Evolutionary conservation across 2,888 invertebrate genomes (phyloP), one percentile per base, ranked within the genome.

Genomic region (Apoda limacodes): DNA sequence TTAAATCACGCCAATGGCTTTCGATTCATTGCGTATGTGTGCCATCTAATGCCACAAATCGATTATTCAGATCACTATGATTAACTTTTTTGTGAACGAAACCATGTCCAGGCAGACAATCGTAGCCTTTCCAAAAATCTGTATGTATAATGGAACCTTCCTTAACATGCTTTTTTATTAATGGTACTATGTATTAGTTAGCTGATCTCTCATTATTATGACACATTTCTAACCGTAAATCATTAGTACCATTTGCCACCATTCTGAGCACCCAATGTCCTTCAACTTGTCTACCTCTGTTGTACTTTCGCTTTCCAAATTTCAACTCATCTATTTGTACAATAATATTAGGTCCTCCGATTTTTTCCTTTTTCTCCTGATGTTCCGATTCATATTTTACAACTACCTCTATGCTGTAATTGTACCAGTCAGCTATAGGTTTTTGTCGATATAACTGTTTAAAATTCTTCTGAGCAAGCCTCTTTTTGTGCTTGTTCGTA

Each of bases 311-410:
- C 27, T 37, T 42, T 11, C 44, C 42, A 33, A 43, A 48, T 30
- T 48, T 46, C 12, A 22, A 25, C 19, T 46, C 41, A 32, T 46
- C 44, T 5, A 43, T 40, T 23, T 48, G 45, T 1, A 45, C 44
- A 9, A 39, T 28, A 32, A 44, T 45, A 1, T 35, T 34, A 2
- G 39, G 38, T 6, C 44, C 44, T 9, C 42, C 42, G 21, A 44
- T 45, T 24, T 43, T 42, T 9, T 15, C 24, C 3, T 41, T n/a
- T n/a, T n/a, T n/a, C n/a, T n/a, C n/a, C n/a, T n/a, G n/a, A n/a
- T n/a, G n/a, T n/a, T n/a, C n/a, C n/a, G n/a, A n/a, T n/a, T n/a
- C n/a, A n/a, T n/a, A n/a, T n/a, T n/a, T n/a, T n/a, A n/a, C n/a
- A n/a, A n/a, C n/a, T n/a, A n/a, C n/a, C n/a, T n/a, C n/a, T n/a